phyloP scores from a whole-genome alignment of 2,888 invertebrate genomes.

The Anthophora plumipes region DNA sequence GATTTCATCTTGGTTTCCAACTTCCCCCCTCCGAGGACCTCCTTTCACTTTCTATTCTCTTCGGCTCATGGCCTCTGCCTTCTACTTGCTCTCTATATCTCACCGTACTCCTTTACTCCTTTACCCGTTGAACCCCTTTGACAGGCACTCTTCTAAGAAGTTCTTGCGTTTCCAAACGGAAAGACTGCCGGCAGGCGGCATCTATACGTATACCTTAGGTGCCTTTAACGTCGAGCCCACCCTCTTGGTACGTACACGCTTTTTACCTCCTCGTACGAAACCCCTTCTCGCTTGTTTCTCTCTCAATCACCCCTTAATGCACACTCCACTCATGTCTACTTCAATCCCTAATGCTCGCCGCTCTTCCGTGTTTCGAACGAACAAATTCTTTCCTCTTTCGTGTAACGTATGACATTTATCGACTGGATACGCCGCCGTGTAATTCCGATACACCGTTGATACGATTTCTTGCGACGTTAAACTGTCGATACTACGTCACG shows the following conservation, averaged over 20 bases:
- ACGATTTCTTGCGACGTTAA: not conserved
- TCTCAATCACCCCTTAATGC: conserved; percentile 76
- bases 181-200: conserved; percentile 56
- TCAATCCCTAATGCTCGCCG: conserved; percentile 65
- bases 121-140: conserved; percentile 63
- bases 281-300: conserved; percentile 59
- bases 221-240: conserved; percentile 48
- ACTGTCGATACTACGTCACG: not conserved
- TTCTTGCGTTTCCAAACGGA: conserved; percentile 64
- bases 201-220: conserved; percentile 44
- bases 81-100: conserved; percentile 50
- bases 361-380: conserved; percentile 43
- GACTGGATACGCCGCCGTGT: conserved; percentile 30
- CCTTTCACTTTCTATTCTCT: conserved; percentile 57
- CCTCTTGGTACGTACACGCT: conserved; percentile 46
- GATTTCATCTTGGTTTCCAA: conserved; percentile 47
- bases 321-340: conserved; percentile 68
- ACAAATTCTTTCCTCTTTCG: conserved; percentile 33
- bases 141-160: conserved; percentile 58
- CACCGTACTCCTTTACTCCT: conserved; percentile 31
- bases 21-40: conserved; percentile 61
- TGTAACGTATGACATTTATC: conserved; percentile 45
- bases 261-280: conserved; percentile 55
- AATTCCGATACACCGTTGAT: conserved; percentile 23
- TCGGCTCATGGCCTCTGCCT: conserved; percentile 22